phyloP scores from a whole-genome alignment of 2,888 invertebrate species.

The Microplitis manilae region DNA sequence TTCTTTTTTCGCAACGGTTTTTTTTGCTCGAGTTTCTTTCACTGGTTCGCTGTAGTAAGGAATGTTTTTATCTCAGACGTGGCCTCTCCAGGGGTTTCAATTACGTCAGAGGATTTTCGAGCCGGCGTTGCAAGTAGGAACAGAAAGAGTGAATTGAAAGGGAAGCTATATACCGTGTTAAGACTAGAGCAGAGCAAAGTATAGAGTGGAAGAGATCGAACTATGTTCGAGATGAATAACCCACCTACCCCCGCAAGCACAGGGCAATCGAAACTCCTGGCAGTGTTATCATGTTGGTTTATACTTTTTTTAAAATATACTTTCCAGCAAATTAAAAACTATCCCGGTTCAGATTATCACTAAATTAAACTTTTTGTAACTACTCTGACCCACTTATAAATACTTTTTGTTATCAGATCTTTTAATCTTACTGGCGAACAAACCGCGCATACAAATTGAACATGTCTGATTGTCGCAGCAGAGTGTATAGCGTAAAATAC shows the following conservation, averaged over 20 bases:
- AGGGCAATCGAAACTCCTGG: constrained; percentile 8
- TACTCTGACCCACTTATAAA: too few relatives aligned
- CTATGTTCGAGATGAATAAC: constrained; percentile 13
- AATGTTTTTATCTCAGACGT: constrained; percentile 49
- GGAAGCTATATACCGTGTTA: not conserved
- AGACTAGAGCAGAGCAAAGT: not conserved
- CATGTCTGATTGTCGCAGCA: constrained; percentile 41
- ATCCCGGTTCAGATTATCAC: constrained; percentile 31
- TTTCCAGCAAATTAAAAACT: not conserved
- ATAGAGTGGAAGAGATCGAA: constrained; percentile 11
- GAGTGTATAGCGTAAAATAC: constrained; percentile 50
- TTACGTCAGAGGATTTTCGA: constrained; percentile 50
- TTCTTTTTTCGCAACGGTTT: constrained; percentile 41
- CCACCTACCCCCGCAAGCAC: not conserved
- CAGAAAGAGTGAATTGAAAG: constrained; percentile 19
- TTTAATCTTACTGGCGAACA: constrained; percentile 14
- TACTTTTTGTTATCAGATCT: not conserved
- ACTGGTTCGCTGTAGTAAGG: constrained; percentile 35
- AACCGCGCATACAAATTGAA: constrained; percentile 48
- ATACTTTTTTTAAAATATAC: not conserved
- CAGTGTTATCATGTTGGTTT: not conserved
- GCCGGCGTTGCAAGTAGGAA: constrained; percentile 22
- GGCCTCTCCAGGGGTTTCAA: constrained; percentile 45
- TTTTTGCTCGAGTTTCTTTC: constrained; percentile 41
- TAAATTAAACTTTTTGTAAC: constrained; percentile 30